phyloP scores from a whole-genome alignment of 2,113 vertebrate genomes.

The Trematocara nigrifrons region DNA sequence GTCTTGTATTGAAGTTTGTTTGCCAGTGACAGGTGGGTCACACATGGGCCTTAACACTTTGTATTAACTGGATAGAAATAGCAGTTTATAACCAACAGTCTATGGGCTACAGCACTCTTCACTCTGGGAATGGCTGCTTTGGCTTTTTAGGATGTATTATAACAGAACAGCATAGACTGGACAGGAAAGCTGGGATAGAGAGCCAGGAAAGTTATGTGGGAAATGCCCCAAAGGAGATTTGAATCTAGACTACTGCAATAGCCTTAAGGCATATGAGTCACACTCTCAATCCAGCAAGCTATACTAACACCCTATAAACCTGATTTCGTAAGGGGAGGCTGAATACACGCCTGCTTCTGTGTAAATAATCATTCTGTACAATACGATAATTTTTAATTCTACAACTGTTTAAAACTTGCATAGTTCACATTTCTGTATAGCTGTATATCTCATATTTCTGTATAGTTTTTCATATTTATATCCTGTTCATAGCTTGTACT shows the following conservation, averaged over 20 bases:
- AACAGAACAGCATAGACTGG: background rate
- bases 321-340: background rate
- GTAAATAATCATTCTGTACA: background rate
- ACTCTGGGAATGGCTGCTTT: background rate
- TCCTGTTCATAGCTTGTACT: no score
- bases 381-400: background rate
- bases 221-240: background rate
- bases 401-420: background rate
- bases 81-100: background rate
- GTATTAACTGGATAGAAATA: background rate
- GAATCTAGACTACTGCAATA: background rate
- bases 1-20: background rate
- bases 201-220: background rate
- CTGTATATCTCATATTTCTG: background rate
- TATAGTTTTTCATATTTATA: no score
- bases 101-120: background rate
- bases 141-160: background rate
- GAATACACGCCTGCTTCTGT: accelerated
- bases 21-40: background rate
- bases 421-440: background rate
- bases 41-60: background rate
- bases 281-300: background rate
- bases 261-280: background rate
- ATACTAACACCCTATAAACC: background rate
- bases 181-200: background rate